phyloP scores from a whole-genome alignment of 2,113 vertebrate species.

The Sciurus niger region DNA sequence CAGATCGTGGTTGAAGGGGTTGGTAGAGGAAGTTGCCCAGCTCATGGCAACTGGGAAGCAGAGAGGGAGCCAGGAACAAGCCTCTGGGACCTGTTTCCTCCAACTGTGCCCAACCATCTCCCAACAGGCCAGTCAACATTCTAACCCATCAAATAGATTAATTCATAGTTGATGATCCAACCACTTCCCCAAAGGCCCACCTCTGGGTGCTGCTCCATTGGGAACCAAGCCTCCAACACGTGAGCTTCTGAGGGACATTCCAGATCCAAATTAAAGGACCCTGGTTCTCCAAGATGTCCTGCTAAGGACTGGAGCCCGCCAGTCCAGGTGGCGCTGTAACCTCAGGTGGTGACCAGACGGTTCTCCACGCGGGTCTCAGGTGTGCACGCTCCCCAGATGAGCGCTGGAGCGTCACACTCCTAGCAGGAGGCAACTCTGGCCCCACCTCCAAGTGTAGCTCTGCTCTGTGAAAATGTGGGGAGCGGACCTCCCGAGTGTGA shows the following conservation, averaged over 20 bases:
- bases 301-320: accelerated
- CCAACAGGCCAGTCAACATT: not conserved
- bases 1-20: not conserved
- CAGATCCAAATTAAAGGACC: not conserved
- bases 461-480: accelerated
- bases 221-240: not conserved
- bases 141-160: not conserved
- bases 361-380: accelerated
- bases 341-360: accelerated
- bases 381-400: not conserved
- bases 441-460: accelerated
- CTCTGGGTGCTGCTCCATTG: too few relatives aligned
- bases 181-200: not conserved
- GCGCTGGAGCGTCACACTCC: accelerated
- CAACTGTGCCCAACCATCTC: not conserved
- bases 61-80: not conserved
- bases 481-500: accelerated
- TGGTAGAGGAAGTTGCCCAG: not conserved
- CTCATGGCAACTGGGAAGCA: not conserved
- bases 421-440: accelerated
- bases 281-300: not conserved
- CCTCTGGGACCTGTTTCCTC: not conserved
- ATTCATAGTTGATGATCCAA: not conserved
- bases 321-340: not conserved
- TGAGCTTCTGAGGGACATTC: not conserved